Evolutionary conservation across 2,888 invertebrate species (phyloP), one percentile per base, ranked within the genome.

Genomic region (Hetaerina titia): DNA sequence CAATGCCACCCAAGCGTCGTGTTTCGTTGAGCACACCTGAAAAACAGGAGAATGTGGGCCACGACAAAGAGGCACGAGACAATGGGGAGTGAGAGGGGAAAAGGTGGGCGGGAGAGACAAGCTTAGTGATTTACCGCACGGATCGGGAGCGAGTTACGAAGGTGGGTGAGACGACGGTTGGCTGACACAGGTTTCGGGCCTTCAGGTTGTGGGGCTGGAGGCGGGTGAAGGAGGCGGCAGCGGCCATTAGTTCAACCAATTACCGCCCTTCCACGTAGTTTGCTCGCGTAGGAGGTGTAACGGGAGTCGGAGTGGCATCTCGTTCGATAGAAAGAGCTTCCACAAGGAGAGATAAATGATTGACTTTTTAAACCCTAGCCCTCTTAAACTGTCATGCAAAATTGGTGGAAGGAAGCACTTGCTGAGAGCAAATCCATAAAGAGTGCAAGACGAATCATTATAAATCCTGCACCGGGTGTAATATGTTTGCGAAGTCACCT

Each of bases 201-300:
- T 88, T 45, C 19, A 31, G 88, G 88, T 19, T 56, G 56, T 2
- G 31, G 45, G 22, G 89, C 17, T 0, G 89, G 56, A 56, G 58
- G 89, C 2, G 22, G 89, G 89, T 8, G 45, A 89, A 22, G 7
- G 22, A 22, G n/a, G 57, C 57, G 89, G 89, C 7, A n/a, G n/a
- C 69, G 81, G 13, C 81, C 81, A 81, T 81, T 81, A 81, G 81
- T 81, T 22, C 81, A 31, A 31, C 81, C 81, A 81, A 81, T 81
- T 81, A 81, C 81, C 81, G 13, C 31, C 81, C 81, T 81, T 81
- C 81, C 9, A 25, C 81, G 31, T 31, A 31, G 81, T 81, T 81
- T 31, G 31, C 81, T 31, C 81, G 9, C 19, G 81, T 25, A n/a
- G 11, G 74, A 74, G 74, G 74, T 25, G 81, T 81, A 81, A 81